phyloP scores from a whole-genome alignment of 2,888 invertebrate genomes.

The Cecidostiba fungosa region DNA sequence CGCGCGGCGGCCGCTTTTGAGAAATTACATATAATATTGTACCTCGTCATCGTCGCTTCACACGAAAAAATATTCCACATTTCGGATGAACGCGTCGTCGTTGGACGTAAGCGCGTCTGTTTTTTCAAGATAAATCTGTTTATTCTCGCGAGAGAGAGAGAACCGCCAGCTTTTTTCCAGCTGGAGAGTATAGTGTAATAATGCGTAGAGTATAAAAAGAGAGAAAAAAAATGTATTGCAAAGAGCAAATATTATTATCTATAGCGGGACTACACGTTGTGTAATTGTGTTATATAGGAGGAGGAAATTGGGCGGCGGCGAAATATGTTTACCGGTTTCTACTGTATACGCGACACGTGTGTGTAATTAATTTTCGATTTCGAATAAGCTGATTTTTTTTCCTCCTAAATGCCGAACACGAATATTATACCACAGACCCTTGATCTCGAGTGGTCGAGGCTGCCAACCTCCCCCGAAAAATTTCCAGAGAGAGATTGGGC shows the following conservation, averaged over 20 bases:
- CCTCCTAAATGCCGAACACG: too few relatives aligned
- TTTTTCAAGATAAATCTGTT: slow-evolving; percentile 52
- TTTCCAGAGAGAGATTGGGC: slow-evolving; percentile 41
- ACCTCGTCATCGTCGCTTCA: neutral
- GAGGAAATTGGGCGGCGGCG: neutral
- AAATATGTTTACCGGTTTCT: too few relatives aligned
- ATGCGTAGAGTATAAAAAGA: neutral
- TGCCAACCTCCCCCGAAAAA: slow-evolving; percentile 25
- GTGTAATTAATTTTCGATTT: neutral
- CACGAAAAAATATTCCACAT: slow-evolving; percentile 45
- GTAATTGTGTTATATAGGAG: neutral
- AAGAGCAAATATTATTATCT: slow-evolving; percentile 11
- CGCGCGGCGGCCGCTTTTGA: slow-evolving; percentile 23
- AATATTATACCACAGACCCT: neutral
- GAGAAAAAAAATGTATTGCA: neutral
- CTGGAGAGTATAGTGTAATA: neutral
- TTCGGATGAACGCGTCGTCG: neutral
- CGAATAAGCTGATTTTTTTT: too few relatives aligned
- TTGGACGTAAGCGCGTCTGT: slow-evolving; percentile 26
- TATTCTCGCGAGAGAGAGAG: slow-evolving; percentile 1
- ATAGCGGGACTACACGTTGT: neutral
- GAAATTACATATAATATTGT: neutral
- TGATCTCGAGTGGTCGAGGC: slow-evolving; percentile 17
- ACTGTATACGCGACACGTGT: too few relatives aligned
- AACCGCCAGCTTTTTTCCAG: neutral